These are phyloP conservation scores for Desoria tigrina DNA, from an alignment of 2,888 invertebrate genomes.

Conservation along the genomic window DNA sequence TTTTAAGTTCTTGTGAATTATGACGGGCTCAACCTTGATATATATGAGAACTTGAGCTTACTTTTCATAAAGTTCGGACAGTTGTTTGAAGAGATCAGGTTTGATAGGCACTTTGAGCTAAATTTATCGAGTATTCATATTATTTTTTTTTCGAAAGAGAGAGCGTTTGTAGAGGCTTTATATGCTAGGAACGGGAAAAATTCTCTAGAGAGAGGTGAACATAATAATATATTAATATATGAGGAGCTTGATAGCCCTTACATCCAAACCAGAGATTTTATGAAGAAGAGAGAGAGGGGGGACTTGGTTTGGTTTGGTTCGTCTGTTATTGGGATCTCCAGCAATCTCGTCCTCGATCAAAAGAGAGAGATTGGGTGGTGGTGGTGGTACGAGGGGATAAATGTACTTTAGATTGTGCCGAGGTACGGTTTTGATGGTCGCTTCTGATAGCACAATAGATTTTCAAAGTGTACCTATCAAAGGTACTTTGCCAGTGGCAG, in stretches of 20 bases:
- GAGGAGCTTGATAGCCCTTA: constrained; percentile 13
- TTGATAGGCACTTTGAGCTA: neutral
- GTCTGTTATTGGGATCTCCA: constrained; percentile 31
- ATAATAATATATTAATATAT: neutral
- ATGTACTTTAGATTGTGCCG: neutral
- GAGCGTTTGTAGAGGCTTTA: too few relatives aligned
- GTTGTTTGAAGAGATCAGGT: neutral
- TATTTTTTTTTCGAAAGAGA: neutral
- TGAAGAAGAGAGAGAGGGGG: constrained; percentile 2
- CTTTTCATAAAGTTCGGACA: neutral
- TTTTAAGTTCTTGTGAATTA: too few relatives aligned
- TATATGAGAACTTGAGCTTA: too few relatives aligned
- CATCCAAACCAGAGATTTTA: constrained; percentile 15
- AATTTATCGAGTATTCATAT: constrained; percentile 1
- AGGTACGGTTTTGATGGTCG: constrained; percentile 4
- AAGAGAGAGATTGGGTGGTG: constrained; percentile 28
- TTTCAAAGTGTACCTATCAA: constrained; percentile 7
- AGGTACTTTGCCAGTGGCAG: constrained; percentile 21
- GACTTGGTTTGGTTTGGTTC: neutral
- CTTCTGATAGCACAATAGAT: constrained; percentile 6
- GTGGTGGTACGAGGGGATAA: constrained; percentile 14
- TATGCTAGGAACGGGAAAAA: neutral
- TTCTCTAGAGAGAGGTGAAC: constrained; percentile 9
- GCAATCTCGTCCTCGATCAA: too few relatives aligned
- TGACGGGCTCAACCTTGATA: too few relatives aligned